Percentiles rank a stretch among this genome's conserved stretches.
phyloP scores from a whole-genome alignment of 64 coral and sea anemone species.

The Montipora cactus region DNA sequence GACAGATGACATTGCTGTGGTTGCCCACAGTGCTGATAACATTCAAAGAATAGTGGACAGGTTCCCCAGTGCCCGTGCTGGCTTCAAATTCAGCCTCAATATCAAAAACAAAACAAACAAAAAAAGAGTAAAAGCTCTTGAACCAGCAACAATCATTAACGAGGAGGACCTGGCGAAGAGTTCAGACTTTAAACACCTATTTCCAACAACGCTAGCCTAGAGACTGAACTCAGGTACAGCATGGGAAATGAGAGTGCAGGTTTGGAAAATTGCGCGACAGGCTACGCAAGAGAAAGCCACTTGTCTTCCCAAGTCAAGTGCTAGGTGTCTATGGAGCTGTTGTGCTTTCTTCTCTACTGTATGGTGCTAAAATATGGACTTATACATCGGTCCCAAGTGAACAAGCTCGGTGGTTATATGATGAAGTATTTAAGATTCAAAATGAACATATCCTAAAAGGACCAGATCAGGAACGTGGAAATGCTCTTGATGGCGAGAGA shows the following conservation, averaged over 20 bases:
- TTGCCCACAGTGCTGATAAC: background rate
- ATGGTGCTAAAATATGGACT: conserved; percentile 47
- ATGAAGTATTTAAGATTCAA: conserved; percentile 33
- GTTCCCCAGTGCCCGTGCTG: too few relatives aligned
- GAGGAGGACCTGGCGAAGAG: background rate
- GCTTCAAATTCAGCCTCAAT: too few relatives aligned
- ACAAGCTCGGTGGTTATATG: conserved; percentile 40
- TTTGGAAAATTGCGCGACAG: background rate
- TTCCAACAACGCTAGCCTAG: background rate
- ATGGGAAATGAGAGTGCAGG: background rate
- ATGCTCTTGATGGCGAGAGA: background rate
- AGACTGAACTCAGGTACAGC: background rate
- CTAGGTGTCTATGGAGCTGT: conserved; percentile 24
- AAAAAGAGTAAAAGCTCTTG: too few relatives aligned
- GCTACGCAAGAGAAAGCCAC: background rate
- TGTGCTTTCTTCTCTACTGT: conserved; percentile 31
- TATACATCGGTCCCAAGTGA: conserved; percentile 3
- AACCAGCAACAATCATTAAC: background rate
- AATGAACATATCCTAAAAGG: conserved; percentile 9
- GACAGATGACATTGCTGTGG: too few relatives aligned
- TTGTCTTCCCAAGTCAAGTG: conserved; percentile 2
- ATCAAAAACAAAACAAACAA: too few relatives aligned
- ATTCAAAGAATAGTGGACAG: background rate
- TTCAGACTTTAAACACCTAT: background rate
- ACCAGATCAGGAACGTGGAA: conserved; percentile 3